Base-by-base conservation (phyloP, 2,797 vertebrate genomes). In the Pempheris klunzingeri region DNA sequence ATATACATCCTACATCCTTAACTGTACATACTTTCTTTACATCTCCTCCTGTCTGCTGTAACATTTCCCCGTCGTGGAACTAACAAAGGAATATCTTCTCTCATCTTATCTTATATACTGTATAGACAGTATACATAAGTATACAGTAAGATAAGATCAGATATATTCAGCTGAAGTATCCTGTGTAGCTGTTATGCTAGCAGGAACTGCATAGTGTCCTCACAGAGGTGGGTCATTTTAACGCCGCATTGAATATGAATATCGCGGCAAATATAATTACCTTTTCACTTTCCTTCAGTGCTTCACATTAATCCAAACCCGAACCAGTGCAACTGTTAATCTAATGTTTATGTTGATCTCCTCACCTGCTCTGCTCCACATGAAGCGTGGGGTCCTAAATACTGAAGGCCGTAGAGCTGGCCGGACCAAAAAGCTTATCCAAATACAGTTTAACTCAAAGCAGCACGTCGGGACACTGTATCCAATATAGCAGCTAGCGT, bases 381-480 rank as follows among this genome's bases (percentile, higher is more conserved):
- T 20, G 50, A 49, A n/a, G 2, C 12, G 1, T 2, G 0, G 1
- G 85, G 90, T 87, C 92, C 91, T 73, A 57, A 74, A 85, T 57
- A 74, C 0, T 12, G 62, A 5, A 4, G 1, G 17, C 38, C 3
- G 4, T 2, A 6, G 20, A 24, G 7, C 32, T 44, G 2, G 77
- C 91, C 90, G 70, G 0, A 69, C 3, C 7, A 65, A 47, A 78
- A 80, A 10, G 0, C 2, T 7, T 0, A 1, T 49, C 0, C 15
- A 24, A 49, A 17, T 11, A 4, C 10, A 15, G 4, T 7, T 50
- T 47, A 5, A 32, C 8, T 5, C 6, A 11, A 5, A 30, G 2
- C 2, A 3, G 0, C 5, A 20, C 3, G 1, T 3, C 4, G 3
- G 0, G 0, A 11, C 28, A 36, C 6, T 20, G 1, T 0, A 2